Evolutionary conservation across 2,113 vertebrate genomes (phyloP), one percentile per base, ranked within the genome.

Genomic region (Phalacrocorax aristotelis): DNA sequence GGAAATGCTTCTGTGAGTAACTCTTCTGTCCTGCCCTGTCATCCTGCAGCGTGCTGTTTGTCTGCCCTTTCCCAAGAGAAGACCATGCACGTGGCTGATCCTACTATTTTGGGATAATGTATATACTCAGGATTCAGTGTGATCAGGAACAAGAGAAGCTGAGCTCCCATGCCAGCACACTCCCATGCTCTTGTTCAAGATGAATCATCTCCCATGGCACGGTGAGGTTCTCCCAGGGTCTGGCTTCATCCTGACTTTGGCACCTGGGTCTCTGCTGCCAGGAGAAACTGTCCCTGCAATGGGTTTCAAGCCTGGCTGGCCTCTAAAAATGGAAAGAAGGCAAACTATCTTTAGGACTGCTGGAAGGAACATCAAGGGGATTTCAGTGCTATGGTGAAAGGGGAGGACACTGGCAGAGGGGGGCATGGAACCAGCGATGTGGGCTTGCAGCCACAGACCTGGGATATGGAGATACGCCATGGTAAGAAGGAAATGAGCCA

Each of bases 41-140:
- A 66, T 70, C 54, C 91, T 65, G 48, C 87, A 80, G 83, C 0
- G 0, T 23, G 78, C 77, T 92, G 20, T 52, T 79, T 82, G 72
- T 22, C 89, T 96, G 89, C 83, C 94, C 81, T 97, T 97, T 97
- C 97, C 91, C 95, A 95, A 34, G 51, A 87, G 74, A 84, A 93
- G 27, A 25, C 55, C 76, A 27, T 46, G 69, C 82, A 77, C 0
- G 3, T 72, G 76, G 64, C 81, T 75, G 66, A 36, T 75, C 70
- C 89, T 61, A 34, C 60, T 95, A 12, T 69, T 96, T 89, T 82
- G 78, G 91, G 89, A 85, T 65, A 57, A 62, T 16, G 5, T 10
- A 25, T 52, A 18, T 71, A 60, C 29, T 13, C 1, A 0, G 40
- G 36, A 36, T 81, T 92, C 26, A 23, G 27, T 44, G 49, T 36